Conservation (phyloP, 2,113 vertebrate genomes). For the Chinchilla lanigera region DNA sequence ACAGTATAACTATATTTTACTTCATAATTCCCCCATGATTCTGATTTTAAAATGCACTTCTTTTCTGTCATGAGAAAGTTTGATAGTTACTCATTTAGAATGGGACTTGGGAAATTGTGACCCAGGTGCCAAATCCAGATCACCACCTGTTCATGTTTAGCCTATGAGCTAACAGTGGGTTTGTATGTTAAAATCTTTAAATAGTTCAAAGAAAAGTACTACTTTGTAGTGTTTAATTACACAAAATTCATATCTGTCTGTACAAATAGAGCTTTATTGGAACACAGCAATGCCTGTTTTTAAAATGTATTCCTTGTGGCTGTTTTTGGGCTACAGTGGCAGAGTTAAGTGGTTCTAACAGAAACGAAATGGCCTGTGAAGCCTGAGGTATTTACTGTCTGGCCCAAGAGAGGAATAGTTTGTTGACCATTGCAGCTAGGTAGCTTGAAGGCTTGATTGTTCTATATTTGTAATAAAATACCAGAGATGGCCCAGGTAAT, state of each 20-base stretch:
- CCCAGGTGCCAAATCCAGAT: neutral
- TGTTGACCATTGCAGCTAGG: neutral
- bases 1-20: neutral
- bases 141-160: neutral
- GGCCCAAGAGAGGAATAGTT: neutral
- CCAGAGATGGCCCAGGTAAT: neutral
- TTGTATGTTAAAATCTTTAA: neutral
- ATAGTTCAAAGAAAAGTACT: neutral
- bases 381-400: neutral
- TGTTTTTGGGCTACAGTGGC: neutral
- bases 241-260: neutral
- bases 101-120: neutral
- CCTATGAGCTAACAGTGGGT: neutral
- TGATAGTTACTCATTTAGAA: neutral
- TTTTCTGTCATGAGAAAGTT: neutral
- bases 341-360: neutral
- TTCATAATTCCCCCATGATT: neutral
- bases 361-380: neutral
- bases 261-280: neutral
- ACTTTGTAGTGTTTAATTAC: neutral
- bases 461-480: neutral
- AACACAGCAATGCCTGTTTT: neutral
- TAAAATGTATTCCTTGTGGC: neutral
- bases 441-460: neutral
- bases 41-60: neutral